Percentiles rank a stretch among this genome's conserved stretches.
Evolutionary conservation across 2,888 invertebrate species (phyloP).

Genomic region (Hirtodrosophila histrioides): DNA sequence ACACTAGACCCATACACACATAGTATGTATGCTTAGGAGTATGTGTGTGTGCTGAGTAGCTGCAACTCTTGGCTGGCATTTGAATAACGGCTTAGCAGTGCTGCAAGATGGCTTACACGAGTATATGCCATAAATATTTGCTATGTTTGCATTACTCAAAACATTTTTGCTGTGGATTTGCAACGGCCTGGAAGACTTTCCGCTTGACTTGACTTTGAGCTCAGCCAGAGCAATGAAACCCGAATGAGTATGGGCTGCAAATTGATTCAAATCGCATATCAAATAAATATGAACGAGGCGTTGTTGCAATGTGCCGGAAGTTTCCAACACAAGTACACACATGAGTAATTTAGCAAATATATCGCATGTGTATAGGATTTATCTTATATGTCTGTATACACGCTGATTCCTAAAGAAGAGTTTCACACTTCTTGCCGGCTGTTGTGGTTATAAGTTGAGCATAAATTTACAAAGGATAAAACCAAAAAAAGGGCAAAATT

Average conservation of each 20-base stretch:
- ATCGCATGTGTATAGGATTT: background rate
- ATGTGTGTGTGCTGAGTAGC: slow-evolving; percentile 26
- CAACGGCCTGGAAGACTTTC: slow-evolving; percentile 68
- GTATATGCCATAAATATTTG: slow-evolving; percentile 69
- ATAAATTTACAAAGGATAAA: no score
- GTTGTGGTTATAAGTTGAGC: no score
- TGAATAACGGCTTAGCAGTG: slow-evolving; percentile 76
- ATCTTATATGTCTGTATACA: background rate
- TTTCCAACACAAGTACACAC: background rate
- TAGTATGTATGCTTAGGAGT: slow-evolving; percentile 1
- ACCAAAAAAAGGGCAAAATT: no score
- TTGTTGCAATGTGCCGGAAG: slow-evolving; percentile 23
- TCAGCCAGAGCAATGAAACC: slow-evolving; percentile 7
- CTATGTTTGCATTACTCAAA: slow-evolving; percentile 71
- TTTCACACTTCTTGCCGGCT: background rate
- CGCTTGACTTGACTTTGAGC: slow-evolving; percentile 52
- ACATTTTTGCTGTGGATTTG: slow-evolving; percentile 68
- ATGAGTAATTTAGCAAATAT: background rate
- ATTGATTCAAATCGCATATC: slow-evolving; percentile 50
- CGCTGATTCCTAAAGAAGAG: no score
- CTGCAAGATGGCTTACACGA: slow-evolving; percentile 67
- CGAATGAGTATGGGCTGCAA: slow-evolving; percentile 27
- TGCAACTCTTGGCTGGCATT: slow-evolving; percentile 50
- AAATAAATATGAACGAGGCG: slow-evolving; percentile 33
- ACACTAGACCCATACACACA: slow-evolving; percentile 1